Percentiles rank a stretch among this genome's conserved stretches.
phyloP scores from a whole-genome alignment of 1,140 invertebrate genomes.

The Chlorops oryzae region DNA sequence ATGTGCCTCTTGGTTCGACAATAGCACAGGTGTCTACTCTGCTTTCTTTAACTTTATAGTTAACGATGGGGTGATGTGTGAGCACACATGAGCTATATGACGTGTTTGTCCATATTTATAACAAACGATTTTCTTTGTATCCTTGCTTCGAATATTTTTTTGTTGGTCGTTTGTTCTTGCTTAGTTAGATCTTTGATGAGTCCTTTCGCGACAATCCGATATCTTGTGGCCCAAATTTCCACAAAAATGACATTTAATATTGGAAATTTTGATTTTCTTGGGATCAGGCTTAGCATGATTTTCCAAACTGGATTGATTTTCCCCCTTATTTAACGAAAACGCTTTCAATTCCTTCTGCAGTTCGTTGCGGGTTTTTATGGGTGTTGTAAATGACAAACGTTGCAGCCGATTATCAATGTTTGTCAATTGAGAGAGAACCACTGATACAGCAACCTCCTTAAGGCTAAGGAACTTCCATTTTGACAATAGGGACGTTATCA shows the following conservation, averaged over 20 bases:
- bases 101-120: constrained; percentile 11
- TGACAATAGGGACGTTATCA: no score
- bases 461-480: no score
- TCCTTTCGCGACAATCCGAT: constrained; percentile 1
- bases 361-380: constrained; percentile 10
- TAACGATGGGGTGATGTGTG: no score
- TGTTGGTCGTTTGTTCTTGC: no score
- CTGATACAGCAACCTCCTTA: constrained; percentile 12
- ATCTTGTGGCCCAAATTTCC: constrained; percentile 9
- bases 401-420: constrained; percentile 8
- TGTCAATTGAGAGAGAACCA: background rate
- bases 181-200: background rate
- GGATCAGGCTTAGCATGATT: background rate
- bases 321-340: constrained; percentile 8
- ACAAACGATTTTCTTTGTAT: constrained; percentile 5
- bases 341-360: constrained; percentile 9
- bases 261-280: background rate
- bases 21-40: constrained; percentile 7
- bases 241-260: constrained; percentile 8
- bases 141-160: no score
- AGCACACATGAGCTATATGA: constrained; percentile 11
- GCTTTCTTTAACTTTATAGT: no score
- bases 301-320: background rate
- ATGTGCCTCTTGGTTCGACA: background rate
- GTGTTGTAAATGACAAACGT: constrained; percentile 11